Base-by-base conservation (phyloP, 2,113 vertebrate species). In the Oreochromis tanganicae region DNA sequence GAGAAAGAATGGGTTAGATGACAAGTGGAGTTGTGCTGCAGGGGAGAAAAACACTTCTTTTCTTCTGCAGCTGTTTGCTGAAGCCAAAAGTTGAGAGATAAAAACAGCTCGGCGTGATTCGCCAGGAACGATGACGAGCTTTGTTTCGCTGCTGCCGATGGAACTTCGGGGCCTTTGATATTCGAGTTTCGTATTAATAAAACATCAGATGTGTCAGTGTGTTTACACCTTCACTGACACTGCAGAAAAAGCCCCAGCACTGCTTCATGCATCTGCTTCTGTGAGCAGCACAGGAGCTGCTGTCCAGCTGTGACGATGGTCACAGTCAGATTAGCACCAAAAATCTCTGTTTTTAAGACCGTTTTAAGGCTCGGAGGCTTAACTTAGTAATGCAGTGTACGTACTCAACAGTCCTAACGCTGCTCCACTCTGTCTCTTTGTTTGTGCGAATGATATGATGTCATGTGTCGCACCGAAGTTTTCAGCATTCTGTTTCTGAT, bases 21-120 rank as follows among this genome's bases (percentile, higher is more conserved):
- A 50, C 27, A 6, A 86, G 82, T 14, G 4, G 32, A 11, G 81
- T 21, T 82, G 57, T 52, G 86, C 71, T 89, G 78, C 63, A 48
- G 80, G 82, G 14, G 21, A 48, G 50, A 50, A 41, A 46, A 38
- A 75, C n/a, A 66, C 10, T 19, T 17, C 2, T 57, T 66, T 55
- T 79, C 36, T 34, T n/a, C 41, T 78, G 56, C 50, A 50, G 80
- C 29, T 21, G 52, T 48, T 43, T 36, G 82, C 29, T 19, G 52
- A 87, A 54, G 71, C 56, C 32, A 7, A 46, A 80, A 32, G 57
- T 85, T 80, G 24, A 27, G 17, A 0, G 17, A n/a, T 38, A n/a
- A 38, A 84, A 38, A 46, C 46, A 19, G 8, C 9, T n/a, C 11
- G 6, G n/a, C 13, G 24, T 63, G 56, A 79, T 85, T 41, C n/a